phyloP scores from a whole-genome alignment of 2,888 invertebrate species.

The Metalampra italica region DNA sequence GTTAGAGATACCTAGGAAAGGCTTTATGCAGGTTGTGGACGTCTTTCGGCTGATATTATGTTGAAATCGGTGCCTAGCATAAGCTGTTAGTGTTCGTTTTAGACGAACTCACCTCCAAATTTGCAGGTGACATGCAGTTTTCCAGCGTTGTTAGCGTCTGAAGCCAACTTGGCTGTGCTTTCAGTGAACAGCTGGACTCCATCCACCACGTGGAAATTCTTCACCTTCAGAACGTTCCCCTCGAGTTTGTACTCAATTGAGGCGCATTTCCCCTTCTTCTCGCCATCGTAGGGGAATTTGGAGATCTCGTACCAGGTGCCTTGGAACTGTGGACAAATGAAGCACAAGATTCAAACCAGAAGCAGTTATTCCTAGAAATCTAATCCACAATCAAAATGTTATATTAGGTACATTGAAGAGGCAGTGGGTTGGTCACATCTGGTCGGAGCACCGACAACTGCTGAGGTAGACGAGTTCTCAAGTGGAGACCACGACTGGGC shows the following conservation, averaged over 20 bases:
- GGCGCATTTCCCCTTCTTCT: slow-evolving; percentile 79
- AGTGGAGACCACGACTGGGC: too few relatives aligned
- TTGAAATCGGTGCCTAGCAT: too few relatives aligned
- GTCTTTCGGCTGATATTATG: too few relatives aligned
- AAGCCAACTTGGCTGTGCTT: slow-evolving; percentile 50
- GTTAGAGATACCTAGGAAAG: too few relatives aligned
- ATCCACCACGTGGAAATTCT: slow-evolving; percentile 51
- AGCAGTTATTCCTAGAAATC: too few relatives aligned
- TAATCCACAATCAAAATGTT: too few relatives aligned
- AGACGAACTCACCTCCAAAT: slow-evolving; percentile 45
- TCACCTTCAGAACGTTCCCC: slow-evolving; percentile 51
- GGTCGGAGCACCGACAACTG: too few relatives aligned
- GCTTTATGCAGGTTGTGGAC: too few relatives aligned
- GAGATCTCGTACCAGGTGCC: slow-evolving; percentile 84
- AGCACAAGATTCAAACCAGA: not conserved
- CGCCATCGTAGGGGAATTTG: slow-evolving; percentile 78
- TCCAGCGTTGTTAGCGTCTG: slow-evolving; percentile 65
- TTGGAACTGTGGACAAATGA: slow-evolving; percentile 65
- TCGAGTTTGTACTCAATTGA: slow-evolving; percentile 78
- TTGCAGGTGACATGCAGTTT: slow-evolving; percentile 55
- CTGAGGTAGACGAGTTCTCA: too few relatives aligned
- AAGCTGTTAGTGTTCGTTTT: too few relatives aligned
- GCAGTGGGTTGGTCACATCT: too few relatives aligned
- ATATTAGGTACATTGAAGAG: too few relatives aligned
- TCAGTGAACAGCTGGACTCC: slow-evolving; percentile 50